A percentile compares a stretch with the other conserved stretches of the same genome.
phyloP scores from a whole-genome alignment of 2,888 invertebrate species.

The Rhorus exstirpatorius region DNA sequence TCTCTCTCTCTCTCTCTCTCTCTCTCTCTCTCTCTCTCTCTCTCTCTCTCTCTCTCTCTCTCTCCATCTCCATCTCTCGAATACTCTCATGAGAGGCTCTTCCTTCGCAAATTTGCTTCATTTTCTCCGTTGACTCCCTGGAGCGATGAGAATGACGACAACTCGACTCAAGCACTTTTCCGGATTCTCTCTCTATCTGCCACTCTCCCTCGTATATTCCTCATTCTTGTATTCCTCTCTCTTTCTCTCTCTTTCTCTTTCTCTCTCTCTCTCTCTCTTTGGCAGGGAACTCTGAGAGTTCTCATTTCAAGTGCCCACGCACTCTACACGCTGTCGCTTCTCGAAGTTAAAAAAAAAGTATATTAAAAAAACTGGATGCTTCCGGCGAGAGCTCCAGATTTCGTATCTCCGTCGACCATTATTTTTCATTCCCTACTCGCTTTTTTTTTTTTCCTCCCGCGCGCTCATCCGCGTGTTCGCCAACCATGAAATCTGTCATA shows the following conservation, averaged over 20 bases:
- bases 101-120: slow-evolving; percentile 30
- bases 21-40: neutral
- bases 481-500: neutral
- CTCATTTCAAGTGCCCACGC: slow-evolving; percentile 27
- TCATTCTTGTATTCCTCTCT: slow-evolving; percentile 39
- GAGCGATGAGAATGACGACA: slow-evolving; percentile 51
- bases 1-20: neutral
- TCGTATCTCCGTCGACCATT: slow-evolving; percentile 8
- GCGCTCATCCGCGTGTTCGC: slow-evolving; percentile 2
- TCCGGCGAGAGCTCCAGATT: slow-evolving; percentile 60
- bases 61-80: neutral
- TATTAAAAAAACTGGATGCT: slow-evolving; percentile 25
- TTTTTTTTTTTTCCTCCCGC: neutral
- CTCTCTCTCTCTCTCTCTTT: slow-evolving; percentile 10
- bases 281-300: slow-evolving; percentile 4
- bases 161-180: slow-evolving; percentile 34
- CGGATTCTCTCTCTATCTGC: slow-evolving; percentile 52
- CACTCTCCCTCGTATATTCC: slow-evolving; percentile 27
- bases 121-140: slow-evolving; percentile 45
- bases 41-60: neutral
- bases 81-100: neutral
- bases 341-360: slow-evolving; percentile 7
- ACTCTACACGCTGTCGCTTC: slow-evolving; percentile 5
- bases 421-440: slow-evolving; percentile 9
- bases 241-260: slow-evolving; percentile 30